A percentile compares a stretch with the other conserved stretches of the same genome.
Conservation (phyloP, 2,888 invertebrate species). For the Drosophila falleni region DNA sequence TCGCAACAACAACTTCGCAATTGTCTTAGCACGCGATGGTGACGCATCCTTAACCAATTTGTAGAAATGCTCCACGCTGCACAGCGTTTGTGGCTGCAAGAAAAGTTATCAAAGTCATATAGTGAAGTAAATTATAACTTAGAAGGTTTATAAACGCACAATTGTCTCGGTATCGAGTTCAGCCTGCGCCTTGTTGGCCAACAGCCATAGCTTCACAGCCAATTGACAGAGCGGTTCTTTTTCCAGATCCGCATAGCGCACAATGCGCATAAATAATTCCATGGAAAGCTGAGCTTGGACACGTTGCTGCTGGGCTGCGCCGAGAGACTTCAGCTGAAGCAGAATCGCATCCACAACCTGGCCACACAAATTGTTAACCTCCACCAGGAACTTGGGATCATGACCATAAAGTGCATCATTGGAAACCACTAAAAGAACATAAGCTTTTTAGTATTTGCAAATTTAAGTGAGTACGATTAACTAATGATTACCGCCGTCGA, state of each 20-base stretch:
- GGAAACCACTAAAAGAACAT: conserved; percentile 89
- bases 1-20: conserved; percentile 67
- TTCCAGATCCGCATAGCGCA: conserved; percentile 88
- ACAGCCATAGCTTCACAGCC: conserved; percentile 93
- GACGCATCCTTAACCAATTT: conserved; percentile 67
- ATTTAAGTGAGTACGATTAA: not conserved
- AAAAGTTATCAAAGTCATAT: not conserved
- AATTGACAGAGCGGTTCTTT: conserved; percentile 88
- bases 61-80: conserved; percentile 73
- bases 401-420: conserved; percentile 97
- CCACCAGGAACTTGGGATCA: conserved; percentile 93
- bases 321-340: conserved; percentile 89
- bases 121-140: not conserved
- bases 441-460: not conserved
- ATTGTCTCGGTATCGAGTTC: conserved; percentile 86
- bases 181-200: conserved; percentile 89
- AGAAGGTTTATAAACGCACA: conserved; percentile 56
- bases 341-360: conserved; percentile 92
- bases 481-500: conserved; percentile 88
- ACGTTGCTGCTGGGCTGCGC: conserved; percentile 88
- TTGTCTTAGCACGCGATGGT: conserved; percentile 60
- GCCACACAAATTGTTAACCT: conserved; percentile 91
- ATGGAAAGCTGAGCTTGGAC: conserved; percentile 91
- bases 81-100: conserved; percentile 73
- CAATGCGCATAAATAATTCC: conserved; percentile 90